Base-by-base conservation (phyloP, 2,113 vertebrate genomes). In the Cariama cristata region DNA sequence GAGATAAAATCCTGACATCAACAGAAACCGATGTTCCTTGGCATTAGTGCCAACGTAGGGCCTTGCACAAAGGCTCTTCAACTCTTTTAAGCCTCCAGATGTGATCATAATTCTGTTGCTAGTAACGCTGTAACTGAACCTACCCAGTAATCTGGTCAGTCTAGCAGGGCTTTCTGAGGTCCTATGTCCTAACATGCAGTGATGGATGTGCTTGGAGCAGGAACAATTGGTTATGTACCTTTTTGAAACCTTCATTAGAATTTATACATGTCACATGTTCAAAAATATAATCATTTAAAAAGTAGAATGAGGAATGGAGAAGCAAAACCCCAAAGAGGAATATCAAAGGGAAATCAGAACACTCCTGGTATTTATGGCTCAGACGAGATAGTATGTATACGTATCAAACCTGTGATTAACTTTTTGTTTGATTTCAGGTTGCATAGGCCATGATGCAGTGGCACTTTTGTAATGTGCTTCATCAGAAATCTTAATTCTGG, bases 201-300 rank as follows among this genome's bases (percentile, higher is more conserved):
- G 73, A 52, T 35, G 13, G 28, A 69, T 35, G 18, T 26, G 5
- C 17, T 44, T 73, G 10, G 7, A 66, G 20, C 14, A 30, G 26
- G 15, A 67, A 68, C 5, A 79, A n/a, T 27, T 28, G 4, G 13
- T 20, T 63, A 18, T 75, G 11, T 8, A 50, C 19, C 7, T 14
- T 45, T 68, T 30, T 30, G 28, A 71, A 74, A 59, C 6, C 7
- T 79, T 64, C 9, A 22, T 59, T 49, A 32, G 18, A 60, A 71
- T 64, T 64, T 68, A 27, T 40, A 23, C 0, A 0, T 64, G 44
- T 7, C 30, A 55, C 14, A 19, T 1, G 0, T 66, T 75, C 8
- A 68, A 79, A 85, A 73, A 38, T 20, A 24, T 7, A 53, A 56
- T 40, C 0, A 68, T 58, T 73, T 58, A 9, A 64, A 88, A 63